A percentile compares a stretch with the other conserved stretches of the same genome.
phyloP scores from a whole-genome alignment of 2,113 vertebrate species.

The Microcebus griseorufus region DNA sequence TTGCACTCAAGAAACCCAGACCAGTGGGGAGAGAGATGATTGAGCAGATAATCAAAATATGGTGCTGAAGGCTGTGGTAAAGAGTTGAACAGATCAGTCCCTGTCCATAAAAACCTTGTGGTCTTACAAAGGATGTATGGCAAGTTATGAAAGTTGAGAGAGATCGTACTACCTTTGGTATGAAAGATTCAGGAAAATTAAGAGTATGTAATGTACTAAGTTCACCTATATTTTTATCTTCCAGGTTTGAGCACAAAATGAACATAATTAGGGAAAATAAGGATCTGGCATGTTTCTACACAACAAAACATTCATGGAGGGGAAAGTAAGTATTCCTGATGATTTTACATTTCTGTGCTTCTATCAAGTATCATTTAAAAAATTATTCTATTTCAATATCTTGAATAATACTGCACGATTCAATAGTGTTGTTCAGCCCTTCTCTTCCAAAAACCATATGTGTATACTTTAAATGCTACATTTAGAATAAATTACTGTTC shows the following conservation, averaged over 20 bases:
- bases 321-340: conserved; percentile 93
- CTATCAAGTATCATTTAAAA: background rate
- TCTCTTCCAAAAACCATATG: conserved; percentile 14
- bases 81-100: background rate
- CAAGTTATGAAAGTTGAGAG: background rate
- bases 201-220: background rate
- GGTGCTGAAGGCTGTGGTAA: background rate
- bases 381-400: background rate
- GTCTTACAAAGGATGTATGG: background rate
- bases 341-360: conserved; percentile 40
- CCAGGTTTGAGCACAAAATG: conserved; percentile 95
- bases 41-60: background rate
- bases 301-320: conserved; percentile 99
- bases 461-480: background rate
- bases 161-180: background rate
- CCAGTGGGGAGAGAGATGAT: background rate
- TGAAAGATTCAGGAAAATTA: background rate
- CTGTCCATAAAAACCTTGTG: background rate
- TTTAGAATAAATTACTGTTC: conserved; percentile 8
- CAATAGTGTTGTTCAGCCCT: background rate
- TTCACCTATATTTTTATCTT: conserved; percentile 74
- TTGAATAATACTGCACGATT: background rate
- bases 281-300: conserved; percentile 99
- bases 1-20: background rate
- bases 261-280: conserved; percentile 98